A percentile compares a stretch with the other conserved stretches of the same genome.
Evolutionary conservation across 2,113 vertebrate species (phyloP).

Genomic region (Limnothrissa miodon): DNA sequence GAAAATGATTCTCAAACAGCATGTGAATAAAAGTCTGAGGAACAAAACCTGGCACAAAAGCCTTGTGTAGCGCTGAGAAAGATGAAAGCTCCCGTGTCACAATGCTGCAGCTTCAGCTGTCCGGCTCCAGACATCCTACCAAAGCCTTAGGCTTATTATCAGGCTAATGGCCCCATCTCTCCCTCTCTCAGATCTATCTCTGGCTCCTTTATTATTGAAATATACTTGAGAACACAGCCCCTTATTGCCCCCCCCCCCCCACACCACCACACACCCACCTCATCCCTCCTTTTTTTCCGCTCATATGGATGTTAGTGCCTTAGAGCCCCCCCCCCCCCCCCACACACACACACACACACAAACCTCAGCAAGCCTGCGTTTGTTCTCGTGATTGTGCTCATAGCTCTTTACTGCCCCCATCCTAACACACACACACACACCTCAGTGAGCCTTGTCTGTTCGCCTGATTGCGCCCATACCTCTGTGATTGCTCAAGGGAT

Average conservation of each 20-base stretch:
- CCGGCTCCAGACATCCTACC: neutral
- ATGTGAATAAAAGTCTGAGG: neutral
- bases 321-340: too few species aligned
- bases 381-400: neutral
- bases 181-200: constrained; percentile 56
- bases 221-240: constrained; percentile 29
- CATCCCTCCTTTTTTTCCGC: too few species aligned
- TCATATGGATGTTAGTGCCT: too few species aligned
- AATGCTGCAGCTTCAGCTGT: neutral
- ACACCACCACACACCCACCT: too few species aligned
- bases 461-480: neutral
- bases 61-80: neutral
- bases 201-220: constrained; percentile 69
- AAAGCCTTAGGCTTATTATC: constrained; percentile 48
- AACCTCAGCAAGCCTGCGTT: too few species aligned
- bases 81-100: neutral
- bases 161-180: constrained; percentile 50
- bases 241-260: too few species aligned
- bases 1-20: neutral
- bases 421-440: too few species aligned
- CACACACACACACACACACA: too few species aligned
- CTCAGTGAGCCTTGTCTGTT: too few species aligned
- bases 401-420: neutral
- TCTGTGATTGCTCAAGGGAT: constrained; percentile 38
- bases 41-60: neutral